phyloP scores from a whole-genome alignment of 1,140 invertebrate species.

The Thaumatotibia leucotreta region DNA sequence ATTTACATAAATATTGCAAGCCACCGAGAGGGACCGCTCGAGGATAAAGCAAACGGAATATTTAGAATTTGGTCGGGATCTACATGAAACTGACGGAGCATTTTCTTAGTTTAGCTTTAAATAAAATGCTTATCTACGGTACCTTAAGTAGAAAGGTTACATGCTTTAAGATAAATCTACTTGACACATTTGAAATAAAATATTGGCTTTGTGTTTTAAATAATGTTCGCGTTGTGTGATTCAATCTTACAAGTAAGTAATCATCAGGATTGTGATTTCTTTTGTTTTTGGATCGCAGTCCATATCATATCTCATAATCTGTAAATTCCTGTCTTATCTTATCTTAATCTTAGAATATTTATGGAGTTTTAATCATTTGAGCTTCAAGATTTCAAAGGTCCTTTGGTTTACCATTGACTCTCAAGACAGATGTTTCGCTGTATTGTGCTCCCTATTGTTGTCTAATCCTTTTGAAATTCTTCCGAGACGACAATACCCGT shows the following conservation, averaged over 20 bases:
- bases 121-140: neutral
- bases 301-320: neutral
- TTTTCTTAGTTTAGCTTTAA: slow-evolving; percentile 4
- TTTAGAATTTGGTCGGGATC: slow-evolving; percentile 13
- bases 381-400: slow-evolving; percentile 17
- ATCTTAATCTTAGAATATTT: neutral
- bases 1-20: slow-evolving; percentile 14
- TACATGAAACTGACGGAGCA: neutral
- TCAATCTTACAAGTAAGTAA: neutral
- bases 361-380: neutral
- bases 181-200: neutral
- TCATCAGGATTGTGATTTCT: neutral
- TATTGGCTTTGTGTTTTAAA: neutral
- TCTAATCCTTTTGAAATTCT: slow-evolving; percentile 29
- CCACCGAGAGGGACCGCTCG: slow-evolving; percentile 3
- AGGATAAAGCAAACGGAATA: slow-evolving; percentile 12
- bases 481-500: slow-evolving; percentile 19
- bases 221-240: neutral
- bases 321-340: neutral
- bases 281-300: neutral
- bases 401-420: slow-evolving; percentile 20
- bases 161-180: neutral
- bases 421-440: slow-evolving; percentile 27
- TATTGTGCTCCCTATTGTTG: slow-evolving; percentile 29
- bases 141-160: neutral